phyloP scores from a whole-genome alignment of 92 coral and sea anemone genomes.

The Blastomussa wellsi region DNA sequence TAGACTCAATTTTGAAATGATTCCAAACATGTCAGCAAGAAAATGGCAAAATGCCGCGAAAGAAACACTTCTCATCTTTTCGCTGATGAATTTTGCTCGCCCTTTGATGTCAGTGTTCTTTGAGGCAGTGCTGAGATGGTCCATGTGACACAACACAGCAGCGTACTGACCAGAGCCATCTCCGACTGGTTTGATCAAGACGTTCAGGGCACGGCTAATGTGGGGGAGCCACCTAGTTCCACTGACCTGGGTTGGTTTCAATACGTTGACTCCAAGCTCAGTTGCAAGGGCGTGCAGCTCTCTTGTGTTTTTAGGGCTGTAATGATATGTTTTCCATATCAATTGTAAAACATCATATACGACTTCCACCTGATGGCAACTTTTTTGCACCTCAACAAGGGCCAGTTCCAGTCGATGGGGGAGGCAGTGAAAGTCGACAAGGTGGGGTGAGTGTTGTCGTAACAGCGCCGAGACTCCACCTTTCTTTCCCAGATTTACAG shows the following conservation, averaged over 20 bases:
- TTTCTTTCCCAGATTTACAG: constrained; percentile 49
- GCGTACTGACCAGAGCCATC: constrained; percentile 26
- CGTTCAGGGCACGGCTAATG: constrained; percentile 42
- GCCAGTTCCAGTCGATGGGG: constrained; percentile 48
- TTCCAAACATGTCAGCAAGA: too few relatives aligned
- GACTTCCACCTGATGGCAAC: constrained; percentile 27
- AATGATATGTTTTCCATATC: constrained; percentile 52
- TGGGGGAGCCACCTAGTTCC: constrained; percentile 56
- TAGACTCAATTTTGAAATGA: not conserved
- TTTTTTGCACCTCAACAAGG: constrained; percentile 40
- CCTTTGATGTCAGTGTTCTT: constrained; percentile 15
- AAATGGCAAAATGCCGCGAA: constrained; percentile 20
- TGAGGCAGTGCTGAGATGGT: constrained; percentile 12
- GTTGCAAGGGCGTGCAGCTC: constrained; percentile 28
- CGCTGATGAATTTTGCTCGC: not conserved
- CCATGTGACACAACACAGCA: constrained; percentile 28
- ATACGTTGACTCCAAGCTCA: constrained; percentile 47
- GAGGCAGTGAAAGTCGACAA: constrained; percentile 43
- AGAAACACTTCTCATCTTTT: not conserved
- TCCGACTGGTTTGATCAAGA: constrained; percentile 16
- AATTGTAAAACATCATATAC: constrained; percentile 41
- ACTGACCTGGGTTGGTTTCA: constrained; percentile 49
- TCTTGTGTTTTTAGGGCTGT: constrained; percentile 43
- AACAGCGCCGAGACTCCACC: constrained; percentile 42
- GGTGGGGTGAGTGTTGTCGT: constrained; percentile 17